Evolutionary conservation across 2,113 vertebrate genomes (phyloP), one percentile per base, ranked within the genome.

Genomic region (Rhynchomys soricoides): DNA sequence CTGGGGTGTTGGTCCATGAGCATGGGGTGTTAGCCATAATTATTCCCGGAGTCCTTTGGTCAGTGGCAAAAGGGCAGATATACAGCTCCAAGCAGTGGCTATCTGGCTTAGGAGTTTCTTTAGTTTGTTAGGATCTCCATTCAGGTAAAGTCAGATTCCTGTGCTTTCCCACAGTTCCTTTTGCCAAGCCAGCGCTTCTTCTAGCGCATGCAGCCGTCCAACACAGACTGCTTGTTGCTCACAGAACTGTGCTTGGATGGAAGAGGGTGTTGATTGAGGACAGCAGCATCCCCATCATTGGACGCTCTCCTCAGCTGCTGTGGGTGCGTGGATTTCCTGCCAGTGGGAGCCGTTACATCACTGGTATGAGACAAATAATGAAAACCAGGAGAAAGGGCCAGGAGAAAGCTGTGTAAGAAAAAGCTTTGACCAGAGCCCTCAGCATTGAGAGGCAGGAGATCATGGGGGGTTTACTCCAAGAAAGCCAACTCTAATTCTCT

Each of bases 221-320:
- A 40, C 22, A 40, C 31, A n/a, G 43, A 15, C 43, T 37, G 62
- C 24, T 68, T 40, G 11, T n/a, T 52, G 95, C 40, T 95, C 66
- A 86, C 93, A 97, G 97, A 94, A 50, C 66, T 34, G 70, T 43
- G 78, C 17, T 52, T n/a, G 52, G 31, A 70, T 50, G 82, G 48
- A 26, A 93, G 93, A 2, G 0, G 37, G 68, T 40, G 50, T 52
- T 26, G 15, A 88, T 59, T 45, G 10, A 50, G 62, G 29, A 31
- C 17, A 40, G 3, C 9, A 45, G 17, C 9, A n/a, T 64, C 94
- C 89, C 81, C 37, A 83, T 93, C 17, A 0, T 45, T 64, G 55
- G 92, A 97, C 85, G 50, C 92, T 78, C 91, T 89, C 64, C 55
- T 91, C 92, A 97, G 96, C 96, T 98, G 97, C 74, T 43, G 43